Conservation (phyloP, 2,797 vertebrate genomes). For the Halcyon smyrnensis region DNA sequence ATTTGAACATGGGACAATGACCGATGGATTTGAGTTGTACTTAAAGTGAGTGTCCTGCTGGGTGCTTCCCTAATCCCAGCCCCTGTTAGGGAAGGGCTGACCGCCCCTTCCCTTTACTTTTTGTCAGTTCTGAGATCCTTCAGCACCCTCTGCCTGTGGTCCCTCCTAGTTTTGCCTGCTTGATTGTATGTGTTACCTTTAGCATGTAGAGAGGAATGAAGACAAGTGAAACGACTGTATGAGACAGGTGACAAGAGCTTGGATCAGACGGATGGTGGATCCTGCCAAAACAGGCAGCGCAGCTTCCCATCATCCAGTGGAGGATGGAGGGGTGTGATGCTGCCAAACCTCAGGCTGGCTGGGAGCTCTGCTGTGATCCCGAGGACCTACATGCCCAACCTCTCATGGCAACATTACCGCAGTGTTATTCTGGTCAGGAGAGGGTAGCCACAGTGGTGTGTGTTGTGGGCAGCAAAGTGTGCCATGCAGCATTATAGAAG, state of each 20-base stretch:
- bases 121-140: neutral
- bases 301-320: neutral
- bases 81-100: neutral
- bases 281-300: neutral
- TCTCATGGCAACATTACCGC: neutral
- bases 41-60: neutral
- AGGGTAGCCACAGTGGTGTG: neutral
- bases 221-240: neutral
- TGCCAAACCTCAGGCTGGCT: neutral
- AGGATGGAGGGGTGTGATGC: neutral
- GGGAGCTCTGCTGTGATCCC: neutral
- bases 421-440: neutral
- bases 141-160: fast-evolving
- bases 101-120: neutral
- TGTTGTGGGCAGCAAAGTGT: neutral
- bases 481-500: neutral
- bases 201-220: neutral
- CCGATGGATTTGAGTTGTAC: neutral
- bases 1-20: neutral
- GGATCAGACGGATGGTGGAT: neutral
- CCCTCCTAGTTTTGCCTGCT: neutral
- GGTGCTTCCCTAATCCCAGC: neutral
- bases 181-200: neutral
- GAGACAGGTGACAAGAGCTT: neutral
- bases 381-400: fast-evolving